Conservation (phyloP, 2,888 invertebrate genomes). For the Lymantria monacha region DNA sequence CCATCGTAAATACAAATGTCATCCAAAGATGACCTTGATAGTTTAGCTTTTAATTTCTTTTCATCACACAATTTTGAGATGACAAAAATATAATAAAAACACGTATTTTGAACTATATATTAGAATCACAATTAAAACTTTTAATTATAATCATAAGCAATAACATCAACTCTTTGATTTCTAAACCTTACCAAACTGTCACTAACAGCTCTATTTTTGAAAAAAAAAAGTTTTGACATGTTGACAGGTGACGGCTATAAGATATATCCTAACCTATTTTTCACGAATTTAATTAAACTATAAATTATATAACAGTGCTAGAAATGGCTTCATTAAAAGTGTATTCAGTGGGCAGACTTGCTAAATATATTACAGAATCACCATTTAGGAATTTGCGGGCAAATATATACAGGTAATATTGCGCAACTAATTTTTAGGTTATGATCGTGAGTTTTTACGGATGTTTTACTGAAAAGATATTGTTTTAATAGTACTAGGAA, state of each 20-base stretch:
- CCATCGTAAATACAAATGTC: too few species aligned
- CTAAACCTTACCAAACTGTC: too few species aligned
- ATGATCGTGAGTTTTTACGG: slow-evolving; percentile 41
- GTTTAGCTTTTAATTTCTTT: too few species aligned
- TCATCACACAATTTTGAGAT: too few species aligned
- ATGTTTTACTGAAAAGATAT: slow-evolving; percentile 1
- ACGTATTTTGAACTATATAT: too few species aligned
- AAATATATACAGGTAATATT: slow-evolving; percentile 76
- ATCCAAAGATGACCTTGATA: too few species aligned
- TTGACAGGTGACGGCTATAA: slow-evolving; percentile 37
- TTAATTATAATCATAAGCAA: too few species aligned
- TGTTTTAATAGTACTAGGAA: background rate
- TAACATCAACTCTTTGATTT: too few species aligned
- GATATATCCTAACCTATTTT: slow-evolving; percentile 53
- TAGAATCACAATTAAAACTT: too few species aligned
- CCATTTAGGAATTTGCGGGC: slow-evolving; percentile 64
- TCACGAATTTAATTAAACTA: slow-evolving; percentile 19
- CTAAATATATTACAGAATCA: slow-evolving; percentile 72
- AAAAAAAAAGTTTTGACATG: background rate
- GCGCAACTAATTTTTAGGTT: slow-evolving; percentile 59
- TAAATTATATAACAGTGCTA: slow-evolving; percentile 28
- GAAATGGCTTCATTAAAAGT: slow-evolving; percentile 78
- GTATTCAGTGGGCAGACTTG: slow-evolving; percentile 72
- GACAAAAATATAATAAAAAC: too few species aligned
- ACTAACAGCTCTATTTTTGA: too few species aligned